Percentiles rank a stretch among this genome's conserved stretches.
These are phyloP conservation scores for Arnoldichthys spilopterus DNA, from an alignment of 2,797 vertebrate genomes.

Conservation along the genomic window DNA sequence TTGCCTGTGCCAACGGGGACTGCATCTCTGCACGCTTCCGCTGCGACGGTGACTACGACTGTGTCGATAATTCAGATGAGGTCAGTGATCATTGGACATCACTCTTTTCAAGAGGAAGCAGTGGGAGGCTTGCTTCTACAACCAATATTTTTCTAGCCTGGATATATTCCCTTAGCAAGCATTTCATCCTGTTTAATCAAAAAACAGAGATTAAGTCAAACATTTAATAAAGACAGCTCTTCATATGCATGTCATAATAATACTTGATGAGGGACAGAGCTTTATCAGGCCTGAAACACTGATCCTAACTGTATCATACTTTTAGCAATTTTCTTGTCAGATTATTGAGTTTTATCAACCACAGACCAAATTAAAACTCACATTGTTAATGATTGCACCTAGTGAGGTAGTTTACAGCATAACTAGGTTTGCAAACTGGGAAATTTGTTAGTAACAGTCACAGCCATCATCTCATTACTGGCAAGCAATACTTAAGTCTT, in stretches of 20 bases:
- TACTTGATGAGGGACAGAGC: not conserved
- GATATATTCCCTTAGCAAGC: not conserved
- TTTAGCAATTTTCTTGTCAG: no score
- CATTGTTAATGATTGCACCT: not conserved
- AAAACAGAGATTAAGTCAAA: not conserved
- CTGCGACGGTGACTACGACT: slow-evolving; percentile 97
- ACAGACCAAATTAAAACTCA: not conserved
- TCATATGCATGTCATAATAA: not conserved
- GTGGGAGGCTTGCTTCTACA: slow-evolving; percentile 2
- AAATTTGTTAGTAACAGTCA: not conserved
- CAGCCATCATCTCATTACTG: not conserved
- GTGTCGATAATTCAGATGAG: slow-evolving; percentile 95
- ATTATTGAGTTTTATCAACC: no score
- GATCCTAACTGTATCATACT: not conserved
- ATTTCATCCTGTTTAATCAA: slow-evolving; percentile 2
- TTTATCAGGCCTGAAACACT: not conserved
- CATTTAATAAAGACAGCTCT: not conserved
- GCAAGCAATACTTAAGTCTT: not conserved
- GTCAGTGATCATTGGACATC: slow-evolving; percentile 69
- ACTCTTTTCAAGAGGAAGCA: slow-evolving; percentile 23
- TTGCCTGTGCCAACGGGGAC: slow-evolving; percentile 93
- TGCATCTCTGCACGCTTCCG: slow-evolving; percentile 95
- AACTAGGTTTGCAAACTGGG: no score
- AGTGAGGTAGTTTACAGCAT: not conserved
- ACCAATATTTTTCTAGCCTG: not conserved